These are phyloP conservation scores for Eurytemora carolleeae DNA, from an alignment of 1,140 invertebrate genomes.

Conservation along the genomic window DNA sequence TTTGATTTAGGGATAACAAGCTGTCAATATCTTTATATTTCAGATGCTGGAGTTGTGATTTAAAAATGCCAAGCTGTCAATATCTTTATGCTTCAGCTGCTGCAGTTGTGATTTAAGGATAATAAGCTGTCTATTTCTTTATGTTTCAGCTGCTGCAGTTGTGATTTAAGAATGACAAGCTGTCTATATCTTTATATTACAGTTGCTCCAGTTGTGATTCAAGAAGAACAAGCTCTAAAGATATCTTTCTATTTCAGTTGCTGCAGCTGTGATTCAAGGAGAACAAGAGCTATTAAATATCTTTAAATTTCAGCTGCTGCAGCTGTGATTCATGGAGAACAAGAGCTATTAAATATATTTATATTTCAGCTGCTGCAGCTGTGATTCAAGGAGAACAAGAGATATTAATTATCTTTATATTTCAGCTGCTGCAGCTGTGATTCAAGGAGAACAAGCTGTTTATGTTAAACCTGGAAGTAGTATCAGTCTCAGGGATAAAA, in stretches of 20 bases:
- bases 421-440: background rate
- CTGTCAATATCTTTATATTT: background rate
- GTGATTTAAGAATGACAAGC: background rate
- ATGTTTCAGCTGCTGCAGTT: constrained; percentile 3
- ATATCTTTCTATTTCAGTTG: too few relatives aligned
- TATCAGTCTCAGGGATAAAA: constrained; percentile 1
- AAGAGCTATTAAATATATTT: constrained; percentile 2
- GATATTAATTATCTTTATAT: constrained; percentile 3
- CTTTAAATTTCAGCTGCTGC: background rate
- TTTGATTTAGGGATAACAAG: too few relatives aligned
- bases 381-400: background rate
- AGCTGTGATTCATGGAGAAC: background rate
- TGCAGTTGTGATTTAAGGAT: background rate
- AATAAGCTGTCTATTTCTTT: constrained; percentile 2
- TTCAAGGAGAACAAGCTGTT: constrained; percentile 2
- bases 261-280: too few relatives aligned
- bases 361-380: constrained; percentile 3
- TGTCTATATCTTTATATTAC: constrained; percentile 6
- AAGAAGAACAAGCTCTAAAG: background rate
- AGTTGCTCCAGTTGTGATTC: background rate
- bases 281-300: background rate
- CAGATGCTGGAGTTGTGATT: background rate
- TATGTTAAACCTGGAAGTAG: constrained; percentile 10
- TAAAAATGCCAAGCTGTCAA: background rate
- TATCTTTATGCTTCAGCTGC: constrained; percentile 10